Base-by-base conservation (phyloP, 2,888 invertebrate genomes). In the Latrodectus elegans region DNA sequence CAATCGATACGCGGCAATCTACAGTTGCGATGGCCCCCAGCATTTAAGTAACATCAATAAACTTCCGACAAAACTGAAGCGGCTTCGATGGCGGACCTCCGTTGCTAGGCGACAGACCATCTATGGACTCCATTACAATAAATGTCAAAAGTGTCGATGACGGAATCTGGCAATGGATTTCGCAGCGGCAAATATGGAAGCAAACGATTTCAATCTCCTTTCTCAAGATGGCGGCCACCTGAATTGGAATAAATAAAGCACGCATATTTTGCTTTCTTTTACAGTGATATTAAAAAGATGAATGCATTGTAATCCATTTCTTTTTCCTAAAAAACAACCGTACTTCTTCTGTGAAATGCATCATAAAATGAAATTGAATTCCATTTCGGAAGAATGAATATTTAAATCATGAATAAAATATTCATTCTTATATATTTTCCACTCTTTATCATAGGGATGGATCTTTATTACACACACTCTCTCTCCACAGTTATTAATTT, bases 91-190 rank as follows among this genome's bases (percentile, higher is more conserved):
- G 73, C 68, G 77, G 60, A 71, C 79, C 79, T 78, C 52, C 84
- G 84, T 84, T 84, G 79, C 84, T 84, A 74, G 52, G 84, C 84
- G 79, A 84, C 84, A 26, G 55, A 68, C 73, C 84, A 84, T 84
- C 84, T 84, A 73, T 76, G 79, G 79, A 84, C 84, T 84, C 84
- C 79, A 84, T 84, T 84, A 84, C 84, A 84, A 84, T 84, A 84
- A 84, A 84, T 79, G 84, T 84, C 84, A 84, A 74, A 84, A 84
- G 84, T 84, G 84, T 84, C 84, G 84, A 84, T 79, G 84, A 78
- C 72, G 78, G 79, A 79, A 84, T 84, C 84, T 84, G 84, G 79
- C 84, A 79, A 84, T 74, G 79, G 73, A 75, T 83, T 75, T 17
- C 26, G 70, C 75, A 83, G 75, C 70, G 68, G 74, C 77, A 78